Base-by-base conservation (phyloP, 2,113 vertebrate genomes). In the pig (Sus scrofa) region DNA sequence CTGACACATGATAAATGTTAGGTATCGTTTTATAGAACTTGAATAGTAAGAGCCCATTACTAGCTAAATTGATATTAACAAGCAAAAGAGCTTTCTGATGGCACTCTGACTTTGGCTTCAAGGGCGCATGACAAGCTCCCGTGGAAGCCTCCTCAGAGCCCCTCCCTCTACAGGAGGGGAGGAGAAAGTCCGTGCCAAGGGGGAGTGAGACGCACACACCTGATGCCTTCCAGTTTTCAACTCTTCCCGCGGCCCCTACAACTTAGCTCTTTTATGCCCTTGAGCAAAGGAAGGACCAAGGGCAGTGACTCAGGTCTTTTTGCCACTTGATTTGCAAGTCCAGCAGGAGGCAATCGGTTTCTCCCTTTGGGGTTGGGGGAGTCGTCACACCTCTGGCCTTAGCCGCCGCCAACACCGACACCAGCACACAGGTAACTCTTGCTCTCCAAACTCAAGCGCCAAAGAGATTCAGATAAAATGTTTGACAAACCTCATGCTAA, bases 51-150 rank as follows among this genome's bases (percentile, higher is more conserved):
- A 97, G 85, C 37, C 58, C 62, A 30, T 89, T 71, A 94, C 93
- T 81, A 97, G 89, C 83, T 96, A 84, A 89, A 96, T 73, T 0
- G 12, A 22, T 27, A 60, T 6, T 93, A 96, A 98, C 74, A 93
- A 83, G 95, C 89, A 34, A 86, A 95, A 85, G 94, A 86, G 52
- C 92, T n/a, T 67, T 96, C 83, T 74, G 96, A 94, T 63, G 89
- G 93, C 74, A 94, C 18, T 4, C 85, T 27, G 50, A 15, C 34
- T 85, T 12, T 50, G 70, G 27, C 34, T 89, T 56, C 2, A 2
- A n/a, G 75, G 60, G 16, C 27, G 5, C 44, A 39, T 0, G 7
- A 50, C 11, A 20, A 12, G 13, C 32, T 24, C 63, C 34, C 10
- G 1, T 0, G 14, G 11, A 24, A 74, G 6, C 24, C 16, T 70